These are phyloP conservation scores for Sebastes vulpes DNA, from an alignment of 2,797 vertebrate species.

Conservation along the genomic window DNA sequence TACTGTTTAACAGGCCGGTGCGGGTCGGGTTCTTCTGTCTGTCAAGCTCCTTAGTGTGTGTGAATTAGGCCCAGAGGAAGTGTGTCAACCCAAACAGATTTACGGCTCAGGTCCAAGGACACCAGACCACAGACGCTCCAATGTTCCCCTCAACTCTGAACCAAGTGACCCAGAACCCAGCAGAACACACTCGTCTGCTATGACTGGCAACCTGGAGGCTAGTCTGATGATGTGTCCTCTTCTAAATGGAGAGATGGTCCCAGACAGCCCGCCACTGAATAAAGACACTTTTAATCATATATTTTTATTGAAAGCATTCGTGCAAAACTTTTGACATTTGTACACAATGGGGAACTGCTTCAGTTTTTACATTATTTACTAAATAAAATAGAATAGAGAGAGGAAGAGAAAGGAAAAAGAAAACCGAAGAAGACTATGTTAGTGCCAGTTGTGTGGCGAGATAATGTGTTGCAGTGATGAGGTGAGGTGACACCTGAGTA, in stretches of 20 bases:
- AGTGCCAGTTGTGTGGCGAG: not conserved
- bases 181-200: not conserved
- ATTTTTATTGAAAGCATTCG: too few species aligned
- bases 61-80: conserved; percentile 61
- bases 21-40: conserved; percentile 1
- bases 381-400: too few species aligned
- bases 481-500: not conserved
- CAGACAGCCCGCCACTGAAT: not conserved
- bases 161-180: conserved; percentile 34
- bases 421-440: not conserved
- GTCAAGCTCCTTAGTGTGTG: conserved; percentile 60
- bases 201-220: not conserved
- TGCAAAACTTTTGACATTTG: too few species aligned
- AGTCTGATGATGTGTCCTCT: not conserved
- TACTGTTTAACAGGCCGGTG: conserved; percentile 54
- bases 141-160: conserved; percentile 9
- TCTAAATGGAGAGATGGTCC: not conserved
- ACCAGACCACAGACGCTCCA: conserved; percentile 31
- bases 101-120: conserved; percentile 59
- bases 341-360: too few species aligned
- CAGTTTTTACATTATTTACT: too few species aligned
- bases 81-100: conserved; percentile 60
- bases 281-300: not conserved
- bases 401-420: not conserved
- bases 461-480: not conserved